Evolutionary conservation across 2,888 invertebrate species (phyloP), one percentile per base, ranked within the genome.

Genomic region (Rhodophaea formosa): DNA sequence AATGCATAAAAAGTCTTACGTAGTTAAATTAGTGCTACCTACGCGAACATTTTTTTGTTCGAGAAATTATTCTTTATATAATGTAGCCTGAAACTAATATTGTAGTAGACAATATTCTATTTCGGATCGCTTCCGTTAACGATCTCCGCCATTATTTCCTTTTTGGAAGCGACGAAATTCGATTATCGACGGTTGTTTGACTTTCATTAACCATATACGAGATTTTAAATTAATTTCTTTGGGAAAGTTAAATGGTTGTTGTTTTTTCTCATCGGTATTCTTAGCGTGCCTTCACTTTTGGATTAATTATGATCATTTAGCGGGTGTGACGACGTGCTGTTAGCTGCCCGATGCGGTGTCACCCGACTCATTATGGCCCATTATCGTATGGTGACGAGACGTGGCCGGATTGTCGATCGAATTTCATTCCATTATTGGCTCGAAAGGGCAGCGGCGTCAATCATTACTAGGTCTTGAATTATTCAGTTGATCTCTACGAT

Each of bases 321-420:
- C 64, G 69, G 66, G 66, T 67, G 74, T 76, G 77, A 69, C 71
- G 67, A 69, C 71, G 61, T 66, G 64, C 70, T 75, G 79, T 84
- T 82, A 81, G 72, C 76, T 86, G 80, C 84, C 72, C 71, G 76
- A 73, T 78, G 79, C 67, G 67, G 67, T 68, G 71, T 67, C 68
- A 65, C 66, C 73, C 63, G 72, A 72, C 79, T 84, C 80, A 84
- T 88, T 87, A 88, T 73, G 62, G 74, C 62, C 82, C 82, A 84
- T 87, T 85, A 88, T 78, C 72, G 73, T 74, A 73, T 71, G 68
- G 72, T 75, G 78, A 71, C 79, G 74, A 64, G 43, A 82, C 88
- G 85, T 86, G 88, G 70, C 63, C 68, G 63, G 87, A 72, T 74
- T 86, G 66, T 64, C 61, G 72, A 86, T 73, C 57, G 60, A 67